Evolutionary conservation across 2,113 vertebrate genomes (phyloP), one percentile per base, ranked within the genome.

Genomic region (Barnardius zonarius): DNA sequence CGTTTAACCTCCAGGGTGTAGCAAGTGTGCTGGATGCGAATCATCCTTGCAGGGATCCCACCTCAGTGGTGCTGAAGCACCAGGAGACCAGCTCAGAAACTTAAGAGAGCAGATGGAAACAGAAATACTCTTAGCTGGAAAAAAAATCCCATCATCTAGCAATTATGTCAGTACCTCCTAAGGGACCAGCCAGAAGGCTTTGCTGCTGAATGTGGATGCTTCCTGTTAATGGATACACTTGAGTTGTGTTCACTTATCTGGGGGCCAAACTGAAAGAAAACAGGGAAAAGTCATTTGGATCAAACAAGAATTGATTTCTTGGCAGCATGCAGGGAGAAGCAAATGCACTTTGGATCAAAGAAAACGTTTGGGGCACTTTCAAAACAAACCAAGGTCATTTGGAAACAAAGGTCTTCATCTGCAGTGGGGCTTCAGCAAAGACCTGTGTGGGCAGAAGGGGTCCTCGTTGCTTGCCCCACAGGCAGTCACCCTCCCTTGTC

Each of bases 181-280:
- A 80, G 67, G 74, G 83, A 85, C 89, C 83, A 83, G 41, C 57
- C 91, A 94, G 81, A 82, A 92, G 76, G 30, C 37, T 92, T 49
- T 62, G 17, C 27, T 91, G 77, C 63, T 80, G 62, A 67, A 76
- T 27, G 43, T 70, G 78, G 51, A 80, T 90, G 7, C n/a, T 88
- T 91, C 79, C 86, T 27, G 49, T 74, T 79, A 86, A 73, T 70
- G 64, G 70, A 89, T 91, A 51, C 35, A 44, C 73, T 88, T 86
- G n/a, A 80, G 37, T 55, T 70, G 31, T 70, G n/a, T 76, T 75
- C 62, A 62, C 41, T 76, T 85, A 80, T 41, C 23, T 49, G 33
- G 35, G 37, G 78, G 63, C 72, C 63, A 93, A 59, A 85, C 49
- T 59, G 67, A 74, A 91, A 77, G 49, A 91, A 92, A 89, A 78